A percentile compares a stretch with the other conserved stretches of the same genome.
phyloP scores from a whole-genome alignment of 2,113 vertebrate species.

The Todiramphus saurophagus region DNA sequence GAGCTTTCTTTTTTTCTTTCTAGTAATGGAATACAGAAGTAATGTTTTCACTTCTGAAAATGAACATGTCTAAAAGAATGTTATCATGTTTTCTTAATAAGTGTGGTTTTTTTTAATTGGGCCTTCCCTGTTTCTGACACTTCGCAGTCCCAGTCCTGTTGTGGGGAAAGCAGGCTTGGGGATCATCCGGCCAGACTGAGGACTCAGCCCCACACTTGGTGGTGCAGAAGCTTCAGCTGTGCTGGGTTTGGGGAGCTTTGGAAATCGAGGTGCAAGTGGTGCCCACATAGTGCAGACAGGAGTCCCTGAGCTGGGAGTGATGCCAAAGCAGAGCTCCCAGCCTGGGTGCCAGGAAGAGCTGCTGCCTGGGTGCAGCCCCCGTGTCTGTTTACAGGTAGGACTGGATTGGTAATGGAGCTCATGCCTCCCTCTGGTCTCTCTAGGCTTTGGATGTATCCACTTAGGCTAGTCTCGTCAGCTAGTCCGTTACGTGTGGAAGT shows the following conservation, averaged over 20 bases:
- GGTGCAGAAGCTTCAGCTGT: rapidly evolving
- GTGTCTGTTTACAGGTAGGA: background rate
- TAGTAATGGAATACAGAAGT: background rate
- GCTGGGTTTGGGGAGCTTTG: rapidly evolving
- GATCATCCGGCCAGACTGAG: rapidly evolving
- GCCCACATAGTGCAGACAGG: rapidly evolving
- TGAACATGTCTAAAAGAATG: background rate
- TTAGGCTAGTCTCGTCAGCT: background rate
- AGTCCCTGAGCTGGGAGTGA: background rate
- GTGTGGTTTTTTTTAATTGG: background rate
- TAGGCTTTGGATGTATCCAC: background rate
- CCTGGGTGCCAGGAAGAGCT: background rate
- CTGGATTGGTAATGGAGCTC: rapidly evolving
- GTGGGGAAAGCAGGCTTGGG: background rate
- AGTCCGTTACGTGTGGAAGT: background rate
- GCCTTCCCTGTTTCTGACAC: background rate
- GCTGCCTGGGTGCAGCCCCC: background rate
- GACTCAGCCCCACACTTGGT: rapidly evolving
- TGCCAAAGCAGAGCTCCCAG: background rate
- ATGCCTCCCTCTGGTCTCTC: background rate
- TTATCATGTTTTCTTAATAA: rapidly evolving
- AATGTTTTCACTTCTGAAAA: background rate
- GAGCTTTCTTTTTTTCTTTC: background rate
- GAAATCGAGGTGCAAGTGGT: rapidly evolving
- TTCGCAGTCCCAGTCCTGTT: rapidly evolving